Conservation (phyloP, 1,140 invertebrate species). For the Araneus ventricosus region DNA sequence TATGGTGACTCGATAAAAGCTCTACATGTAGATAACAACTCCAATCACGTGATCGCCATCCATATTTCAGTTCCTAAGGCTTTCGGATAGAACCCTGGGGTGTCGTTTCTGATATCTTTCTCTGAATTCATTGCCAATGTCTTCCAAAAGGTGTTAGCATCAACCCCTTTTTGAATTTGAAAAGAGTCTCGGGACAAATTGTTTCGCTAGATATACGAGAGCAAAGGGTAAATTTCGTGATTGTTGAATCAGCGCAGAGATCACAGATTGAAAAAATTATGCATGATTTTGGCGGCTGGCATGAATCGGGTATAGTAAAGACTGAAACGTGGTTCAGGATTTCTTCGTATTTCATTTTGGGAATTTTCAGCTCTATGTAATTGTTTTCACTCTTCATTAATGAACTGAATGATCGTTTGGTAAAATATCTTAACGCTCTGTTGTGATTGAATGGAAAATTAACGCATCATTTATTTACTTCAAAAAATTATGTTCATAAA, state of each 20-base stretch:
- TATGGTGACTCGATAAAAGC: conserved; percentile 48
- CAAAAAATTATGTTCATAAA: too few relatives aligned
- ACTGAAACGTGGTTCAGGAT: background rate
- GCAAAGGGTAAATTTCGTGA: background rate
- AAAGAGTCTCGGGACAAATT: conserved; percentile 9
- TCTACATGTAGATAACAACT: conserved; percentile 44
- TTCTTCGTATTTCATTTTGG: too few relatives aligned
- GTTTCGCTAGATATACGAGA: background rate
- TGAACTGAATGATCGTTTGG: too few relatives aligned
- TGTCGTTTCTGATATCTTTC: background rate
- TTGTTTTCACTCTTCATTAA: too few relatives aligned
- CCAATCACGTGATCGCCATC: conserved; percentile 54
- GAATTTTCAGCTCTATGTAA: too few relatives aligned
- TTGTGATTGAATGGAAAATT: too few relatives aligned
- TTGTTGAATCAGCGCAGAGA: background rate
- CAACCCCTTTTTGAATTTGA: background rate
- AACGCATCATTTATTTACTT: too few relatives aligned
- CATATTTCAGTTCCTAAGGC: conserved; percentile 55
- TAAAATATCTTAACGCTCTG: too few relatives aligned
- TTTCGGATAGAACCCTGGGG: conserved; percentile 29
- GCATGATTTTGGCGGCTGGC: background rate
- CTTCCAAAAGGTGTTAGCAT: background rate
- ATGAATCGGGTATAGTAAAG: too few relatives aligned
- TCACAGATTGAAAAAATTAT: background rate
- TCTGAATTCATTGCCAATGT: conserved; percentile 25